phyloP scores from a whole-genome alignment of 1,140 invertebrate genomes.

The Venturia canescens region DNA sequence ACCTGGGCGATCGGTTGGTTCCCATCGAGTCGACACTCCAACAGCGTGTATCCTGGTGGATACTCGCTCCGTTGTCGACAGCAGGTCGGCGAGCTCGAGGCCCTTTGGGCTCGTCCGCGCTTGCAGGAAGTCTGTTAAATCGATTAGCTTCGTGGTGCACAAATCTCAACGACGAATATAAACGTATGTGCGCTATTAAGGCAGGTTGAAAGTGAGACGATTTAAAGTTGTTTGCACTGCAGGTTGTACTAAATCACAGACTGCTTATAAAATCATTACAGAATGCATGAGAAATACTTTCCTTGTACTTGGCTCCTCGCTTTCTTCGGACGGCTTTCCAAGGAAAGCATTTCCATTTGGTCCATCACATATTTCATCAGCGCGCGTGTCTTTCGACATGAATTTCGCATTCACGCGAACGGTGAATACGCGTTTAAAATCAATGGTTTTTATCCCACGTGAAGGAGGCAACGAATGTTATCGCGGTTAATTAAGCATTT shows the following conservation, averaged over 20 bases:
- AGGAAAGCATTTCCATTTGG: slow-evolving; percentile 28
- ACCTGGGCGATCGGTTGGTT: slow-evolving; percentile 59
- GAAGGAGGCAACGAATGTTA: not conserved
- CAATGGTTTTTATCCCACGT: not conserved
- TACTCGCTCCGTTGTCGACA: slow-evolving; percentile 49
- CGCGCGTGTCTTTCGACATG: not conserved
- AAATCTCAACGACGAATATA: slow-evolving; percentile 27
- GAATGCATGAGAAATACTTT: slow-evolving; percentile 20
- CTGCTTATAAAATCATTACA: not conserved
- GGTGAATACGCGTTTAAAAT: no score
- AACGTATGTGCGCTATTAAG: not conserved
- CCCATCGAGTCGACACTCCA: slow-evolving; percentile 59
- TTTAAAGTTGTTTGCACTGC: not conserved
- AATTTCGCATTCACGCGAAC: not conserved
- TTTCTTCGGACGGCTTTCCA: slow-evolving; percentile 16
- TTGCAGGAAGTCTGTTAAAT: slow-evolving; percentile 45
- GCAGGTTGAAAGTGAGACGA: not conserved
- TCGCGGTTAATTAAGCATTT: not conserved
- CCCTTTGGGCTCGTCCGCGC: slow-evolving; percentile 27
- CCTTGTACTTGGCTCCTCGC: slow-evolving; percentile 26
- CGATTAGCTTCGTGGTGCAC: slow-evolving; percentile 36
- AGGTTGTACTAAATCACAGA: not conserved
- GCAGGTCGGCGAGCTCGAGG: slow-evolving; percentile 35
- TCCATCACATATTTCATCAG: slow-evolving; percentile 8
- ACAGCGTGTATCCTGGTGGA: slow-evolving; percentile 57